Conservation (phyloP, 2,888 invertebrate species). For the Aphelenchoides bicaudatus region DNA sequence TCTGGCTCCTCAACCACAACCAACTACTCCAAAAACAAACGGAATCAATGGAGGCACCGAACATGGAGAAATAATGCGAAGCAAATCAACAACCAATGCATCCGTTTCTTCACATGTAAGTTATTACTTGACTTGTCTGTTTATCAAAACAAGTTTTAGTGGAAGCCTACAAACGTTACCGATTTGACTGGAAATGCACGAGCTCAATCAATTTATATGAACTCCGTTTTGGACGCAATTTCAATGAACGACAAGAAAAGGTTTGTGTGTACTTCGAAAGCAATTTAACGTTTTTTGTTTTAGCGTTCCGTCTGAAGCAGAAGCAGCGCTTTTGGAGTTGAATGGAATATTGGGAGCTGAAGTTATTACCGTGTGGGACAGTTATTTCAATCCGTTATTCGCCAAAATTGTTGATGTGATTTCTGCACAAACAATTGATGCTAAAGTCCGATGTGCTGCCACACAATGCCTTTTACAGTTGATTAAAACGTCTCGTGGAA, state of each 20-base stretch:
- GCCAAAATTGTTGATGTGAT: slow-evolving; percentile 12
- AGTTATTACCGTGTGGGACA: slow-evolving; percentile 9
- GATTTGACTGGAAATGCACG: slow-evolving; percentile 3
- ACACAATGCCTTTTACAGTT: neutral
- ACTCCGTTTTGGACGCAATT: slow-evolving; percentile 8
- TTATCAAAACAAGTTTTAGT: too few species aligned
- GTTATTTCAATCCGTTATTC: slow-evolving; percentile 13
- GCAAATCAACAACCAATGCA: too few species aligned
- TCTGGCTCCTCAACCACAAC: too few species aligned
- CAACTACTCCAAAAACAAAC: too few species aligned
- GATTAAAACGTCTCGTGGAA: neutral
- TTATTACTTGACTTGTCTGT: too few species aligned
- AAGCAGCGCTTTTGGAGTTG: slow-evolving; percentile 1
- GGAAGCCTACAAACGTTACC: neutral
- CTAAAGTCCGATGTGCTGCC: neutral
- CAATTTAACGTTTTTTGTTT: neutral
- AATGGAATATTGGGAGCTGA: neutral
- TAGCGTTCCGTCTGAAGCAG: slow-evolving; percentile 2
- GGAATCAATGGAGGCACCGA: too few species aligned
- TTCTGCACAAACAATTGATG: neutral
- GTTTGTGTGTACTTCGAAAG: neutral
- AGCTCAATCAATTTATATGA: slow-evolving; percentile 5
- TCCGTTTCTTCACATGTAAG: too few species aligned
- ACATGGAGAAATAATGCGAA: too few species aligned
- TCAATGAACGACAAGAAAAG: slow-evolving; percentile 2